Evolutionary conservation across 2,797 vertebrate species (phyloP).

Genomic region (Rachycentron canadum): DNA sequence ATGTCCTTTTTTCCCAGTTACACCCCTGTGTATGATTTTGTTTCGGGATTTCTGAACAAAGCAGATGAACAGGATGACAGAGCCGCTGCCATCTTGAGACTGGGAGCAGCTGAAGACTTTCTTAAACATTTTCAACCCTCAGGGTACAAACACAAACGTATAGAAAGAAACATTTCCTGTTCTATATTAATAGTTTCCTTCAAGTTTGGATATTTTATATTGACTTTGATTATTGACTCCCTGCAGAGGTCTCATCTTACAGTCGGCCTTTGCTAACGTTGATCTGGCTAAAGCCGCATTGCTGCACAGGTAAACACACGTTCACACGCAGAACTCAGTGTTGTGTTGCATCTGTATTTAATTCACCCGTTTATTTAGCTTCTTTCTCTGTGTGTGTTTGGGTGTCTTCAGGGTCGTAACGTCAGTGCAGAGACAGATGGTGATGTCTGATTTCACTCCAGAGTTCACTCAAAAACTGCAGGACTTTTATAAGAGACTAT

Average conservation of each 20-base stretch:
- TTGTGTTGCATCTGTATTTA: background rate
- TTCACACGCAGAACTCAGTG: background rate
- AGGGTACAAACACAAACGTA: slow-evolving; percentile 63
- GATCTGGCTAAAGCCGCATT: slow-evolving; percentile 43
- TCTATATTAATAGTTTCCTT: background rate
- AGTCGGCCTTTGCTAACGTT: slow-evolving; percentile 25
- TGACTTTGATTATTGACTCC: background rate
- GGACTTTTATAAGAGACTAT: slow-evolving; percentile 57
- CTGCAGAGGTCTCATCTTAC: slow-evolving; percentile 34
- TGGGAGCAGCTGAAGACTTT: slow-evolving; percentile 85
- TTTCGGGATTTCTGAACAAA: slow-evolving; percentile 82
- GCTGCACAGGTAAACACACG: slow-evolving; percentile 64
- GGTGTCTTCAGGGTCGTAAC: slow-evolving; percentile 59
- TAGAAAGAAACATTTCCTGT: background rate
- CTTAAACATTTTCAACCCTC: slow-evolving; percentile 77
- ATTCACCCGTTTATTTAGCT: background rate
- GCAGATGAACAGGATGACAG: slow-evolving; percentile 81
- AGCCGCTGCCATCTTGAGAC: slow-evolving; percentile 86
- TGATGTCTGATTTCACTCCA: slow-evolving; percentile 59
- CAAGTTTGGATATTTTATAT: background rate
- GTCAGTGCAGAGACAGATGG: slow-evolving; percentile 68
- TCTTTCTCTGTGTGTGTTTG: background rate
- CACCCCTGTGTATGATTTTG: slow-evolving; percentile 77
- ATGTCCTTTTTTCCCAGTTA: slow-evolving; percentile 78
- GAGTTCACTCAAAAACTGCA: slow-evolving; percentile 71